Conservation (phyloP, 53 echinoderm and acorn worm genomes). For the Arbacia lixula region DNA sequence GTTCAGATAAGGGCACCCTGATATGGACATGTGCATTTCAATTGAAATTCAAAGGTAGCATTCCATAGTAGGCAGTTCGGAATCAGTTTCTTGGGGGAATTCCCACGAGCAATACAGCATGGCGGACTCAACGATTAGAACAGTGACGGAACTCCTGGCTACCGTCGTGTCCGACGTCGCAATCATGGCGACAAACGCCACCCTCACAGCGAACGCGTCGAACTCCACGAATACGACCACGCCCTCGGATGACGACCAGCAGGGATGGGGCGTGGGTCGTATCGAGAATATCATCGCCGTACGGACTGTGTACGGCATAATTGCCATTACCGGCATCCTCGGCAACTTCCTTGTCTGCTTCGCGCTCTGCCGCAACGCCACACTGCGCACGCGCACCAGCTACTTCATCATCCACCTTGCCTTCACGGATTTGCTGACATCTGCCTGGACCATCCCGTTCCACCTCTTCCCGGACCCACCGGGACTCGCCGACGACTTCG, state of each 20-base stretch:
- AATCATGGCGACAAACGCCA: no score
- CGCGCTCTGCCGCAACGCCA: conserved; percentile 65
- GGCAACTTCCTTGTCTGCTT: conserved; percentile 79
- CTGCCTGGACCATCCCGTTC: conserved; percentile 81
- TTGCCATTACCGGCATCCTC: conserved; percentile 69
- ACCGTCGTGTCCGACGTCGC: no score
- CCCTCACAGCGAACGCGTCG: no score
- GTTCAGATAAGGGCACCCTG: no score
- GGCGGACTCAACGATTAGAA: no score
- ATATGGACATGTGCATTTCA: no score
- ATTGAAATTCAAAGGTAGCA: no score
- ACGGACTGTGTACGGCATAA: conserved; percentile 73
- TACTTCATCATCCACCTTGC: conserved; percentile 87
- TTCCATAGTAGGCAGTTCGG: no score
- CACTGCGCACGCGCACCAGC: conserved; percentile 80
- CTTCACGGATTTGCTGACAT: conserved; percentile 78
- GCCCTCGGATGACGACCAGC: background rate
- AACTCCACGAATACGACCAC: conserved; percentile 6
- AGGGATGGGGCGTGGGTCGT: conserved; percentile 76
- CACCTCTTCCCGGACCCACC: conserved; percentile 77
- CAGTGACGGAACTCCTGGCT: no score
- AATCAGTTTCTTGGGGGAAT: no score
- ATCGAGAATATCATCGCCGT: conserved; percentile 74
- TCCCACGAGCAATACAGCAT: no score
- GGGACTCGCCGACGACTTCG: conserved; percentile 38